phyloP scores from a whole-genome alignment of 2,797 vertebrate genomes.

The Botia almorhae region DNA sequence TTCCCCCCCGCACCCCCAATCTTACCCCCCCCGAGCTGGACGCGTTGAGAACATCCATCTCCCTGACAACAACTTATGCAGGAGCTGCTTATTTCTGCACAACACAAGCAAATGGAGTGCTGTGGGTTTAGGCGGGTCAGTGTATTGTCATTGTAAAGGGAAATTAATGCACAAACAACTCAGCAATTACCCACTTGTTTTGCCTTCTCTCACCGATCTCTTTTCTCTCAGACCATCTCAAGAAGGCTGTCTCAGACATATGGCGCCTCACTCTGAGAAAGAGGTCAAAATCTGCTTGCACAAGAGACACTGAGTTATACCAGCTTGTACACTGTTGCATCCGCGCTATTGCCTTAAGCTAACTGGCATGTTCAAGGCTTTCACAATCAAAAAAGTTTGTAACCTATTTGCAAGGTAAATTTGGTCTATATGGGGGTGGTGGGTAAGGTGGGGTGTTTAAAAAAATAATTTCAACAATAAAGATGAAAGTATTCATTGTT shows the following conservation, averaged over 20 bases:
- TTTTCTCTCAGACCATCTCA: conserved; percentile 26
- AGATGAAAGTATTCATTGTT: conserved; percentile 58
- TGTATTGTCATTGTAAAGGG: conserved; percentile 55
- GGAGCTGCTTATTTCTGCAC: conserved; percentile 59
- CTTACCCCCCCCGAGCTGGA: conserved; percentile 46
- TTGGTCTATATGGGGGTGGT: conserved; percentile 63
- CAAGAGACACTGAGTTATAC: conserved; percentile 33
- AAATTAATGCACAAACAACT: conserved; percentile 60
- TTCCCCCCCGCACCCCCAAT: conserved; percentile 35
- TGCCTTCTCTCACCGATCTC: conserved; percentile 14
- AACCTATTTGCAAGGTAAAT: conserved; percentile 76
- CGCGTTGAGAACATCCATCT: conserved; percentile 62
- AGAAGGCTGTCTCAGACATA: conserved; percentile 63
- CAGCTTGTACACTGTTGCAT: conserved; percentile 12
- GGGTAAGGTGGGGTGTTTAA: conserved; percentile 54
- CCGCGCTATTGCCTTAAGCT: conserved; percentile 23
- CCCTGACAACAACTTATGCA: conserved; percentile 62
- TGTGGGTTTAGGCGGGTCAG: conserved; percentile 58
- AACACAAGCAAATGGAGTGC: conserved; percentile 53
- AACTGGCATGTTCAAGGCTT: conserved; percentile 11
- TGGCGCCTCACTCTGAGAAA: conserved; percentile 65
- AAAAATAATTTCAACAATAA: conserved; percentile 44
- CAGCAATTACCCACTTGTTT: conserved; percentile 54
- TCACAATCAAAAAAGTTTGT: conserved; percentile 47
- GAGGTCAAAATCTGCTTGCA: conserved; percentile 64